Evolutionary conservation across 53 echinoderm and acorn worm species (phyloP).

Genomic region (Luidia sarsii): DNA sequence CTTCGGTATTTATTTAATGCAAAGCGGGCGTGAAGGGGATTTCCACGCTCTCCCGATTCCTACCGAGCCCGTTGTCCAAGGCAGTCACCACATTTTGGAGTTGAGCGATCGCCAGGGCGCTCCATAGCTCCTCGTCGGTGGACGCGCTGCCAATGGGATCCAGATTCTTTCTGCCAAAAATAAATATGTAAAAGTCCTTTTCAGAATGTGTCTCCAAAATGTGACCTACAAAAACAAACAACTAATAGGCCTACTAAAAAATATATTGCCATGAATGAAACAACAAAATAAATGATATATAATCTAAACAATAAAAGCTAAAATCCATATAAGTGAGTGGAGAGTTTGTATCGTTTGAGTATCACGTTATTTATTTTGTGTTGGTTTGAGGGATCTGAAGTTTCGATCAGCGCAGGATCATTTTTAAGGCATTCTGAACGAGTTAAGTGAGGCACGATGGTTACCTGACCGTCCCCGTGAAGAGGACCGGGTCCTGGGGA

Average conservation of each 20-base stretch:
- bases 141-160: constrained; percentile 1
- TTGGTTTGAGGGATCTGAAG: too few relatives aligned
- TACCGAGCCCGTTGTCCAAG: constrained; percentile 33
- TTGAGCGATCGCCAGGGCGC: constrained; percentile 33
- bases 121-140: constrained; percentile 39
- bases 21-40: too few relatives aligned
- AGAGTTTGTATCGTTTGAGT: too few relatives aligned
- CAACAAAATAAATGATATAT: background rate
- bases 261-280: background rate
- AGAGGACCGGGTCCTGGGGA: constrained; percentile 56
- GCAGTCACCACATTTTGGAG: constrained; percentile 15
- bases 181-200: background rate
- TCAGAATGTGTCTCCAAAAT: background rate
- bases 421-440: background rate
- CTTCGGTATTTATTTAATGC: too few relatives aligned
- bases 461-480: constrained; percentile 48
- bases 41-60: too few relatives aligned
- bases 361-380: too few relatives aligned
- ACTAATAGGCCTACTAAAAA: background rate
- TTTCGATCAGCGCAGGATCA: too few relatives aligned
- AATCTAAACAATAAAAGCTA: background rate
- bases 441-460: too few relatives aligned
- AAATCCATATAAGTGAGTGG: too few relatives aligned
- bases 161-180: constrained; percentile 28
- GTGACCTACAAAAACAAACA: background rate